Conservation (phyloP, 2,797 vertebrate species). For the Setipinna tenuifilis region DNA sequence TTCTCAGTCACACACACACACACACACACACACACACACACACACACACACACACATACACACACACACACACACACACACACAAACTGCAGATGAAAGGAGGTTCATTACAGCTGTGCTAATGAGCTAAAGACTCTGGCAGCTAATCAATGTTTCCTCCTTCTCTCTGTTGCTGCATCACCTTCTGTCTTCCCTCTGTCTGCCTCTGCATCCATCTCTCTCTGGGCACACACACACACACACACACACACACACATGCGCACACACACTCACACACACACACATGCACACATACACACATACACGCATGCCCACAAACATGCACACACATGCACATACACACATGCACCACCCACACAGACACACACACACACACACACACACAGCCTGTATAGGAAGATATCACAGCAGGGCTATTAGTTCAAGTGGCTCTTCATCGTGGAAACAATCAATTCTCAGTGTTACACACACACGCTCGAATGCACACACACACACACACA, state of each 20-base stretch:
- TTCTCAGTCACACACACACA: not conserved
- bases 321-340: constrained; percentile 31
- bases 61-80: constrained; percentile 29
- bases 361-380: constrained; percentile 34
- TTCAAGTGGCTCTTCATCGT: constrained; percentile 17
- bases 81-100: constrained; percentile 16
- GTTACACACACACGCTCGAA: not conserved
- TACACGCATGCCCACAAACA: constrained; percentile 27
- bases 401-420: constrained; percentile 27
- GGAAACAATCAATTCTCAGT: constrained; percentile 21
- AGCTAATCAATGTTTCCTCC: constrained; percentile 16
- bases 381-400: not conserved
- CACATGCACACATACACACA: not conserved
- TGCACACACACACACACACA: not conserved
- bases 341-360: constrained; percentile 27
- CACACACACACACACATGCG: not conserved
- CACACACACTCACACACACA: not conserved
- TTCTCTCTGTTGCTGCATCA: not conserved
- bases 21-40: not conserved
- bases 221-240: constrained; percentile 7
- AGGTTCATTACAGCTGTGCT: constrained; percentile 26
- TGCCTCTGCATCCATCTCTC: constrained; percentile 8
- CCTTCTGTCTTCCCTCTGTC: not conserved
- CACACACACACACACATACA: not conserved
- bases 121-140: constrained; percentile 24